These are phyloP conservation scores for Caenorhabditis briggsae DNA, from an alignment of 1,140 invertebrate species.

Conservation along the genomic window DNA sequence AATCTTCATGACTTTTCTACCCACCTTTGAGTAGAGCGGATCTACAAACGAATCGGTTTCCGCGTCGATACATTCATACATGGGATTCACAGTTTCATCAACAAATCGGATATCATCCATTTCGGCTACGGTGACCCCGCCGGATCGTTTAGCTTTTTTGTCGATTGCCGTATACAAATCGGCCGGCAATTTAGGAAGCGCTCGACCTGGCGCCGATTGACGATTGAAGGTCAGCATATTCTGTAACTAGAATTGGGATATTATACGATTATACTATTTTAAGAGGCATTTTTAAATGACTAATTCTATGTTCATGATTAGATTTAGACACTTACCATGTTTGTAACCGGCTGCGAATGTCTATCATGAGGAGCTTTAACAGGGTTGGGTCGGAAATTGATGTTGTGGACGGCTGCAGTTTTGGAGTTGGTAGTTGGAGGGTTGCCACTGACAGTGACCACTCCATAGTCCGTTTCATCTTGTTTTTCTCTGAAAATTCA, in stretches of 20 bases:
- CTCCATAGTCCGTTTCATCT: conserved; percentile 37
- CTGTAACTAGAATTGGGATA: conserved; percentile 23
- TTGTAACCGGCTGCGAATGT: conserved; percentile 21
- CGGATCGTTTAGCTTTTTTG: conserved; percentile 38
- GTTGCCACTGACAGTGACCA: not conserved
- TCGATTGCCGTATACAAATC: conserved; percentile 62
- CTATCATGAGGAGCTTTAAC: conserved; percentile 14
- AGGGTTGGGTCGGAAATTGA: conserved; percentile 33
- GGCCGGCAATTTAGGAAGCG: conserved; percentile 60
- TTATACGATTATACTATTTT: not conserved
- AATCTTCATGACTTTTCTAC: not conserved
- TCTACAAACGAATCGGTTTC: conserved; percentile 64
- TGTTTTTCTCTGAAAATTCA: conserved; percentile 30
- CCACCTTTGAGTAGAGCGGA: conserved; percentile 64
- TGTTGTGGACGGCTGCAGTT: conserved; percentile 21
- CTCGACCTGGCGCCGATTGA: conserved; percentile 60
- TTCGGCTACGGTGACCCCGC: conserved; percentile 20
- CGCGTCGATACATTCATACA: conserved; percentile 63
- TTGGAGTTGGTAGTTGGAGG: not conserved
- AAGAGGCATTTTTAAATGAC: too few species aligned
- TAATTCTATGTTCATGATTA: not conserved
- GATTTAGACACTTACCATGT: conserved; percentile 11
- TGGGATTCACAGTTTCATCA: conserved; percentile 61
- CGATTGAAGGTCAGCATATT: conserved; percentile 50
- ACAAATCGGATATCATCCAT: conserved; percentile 56